Conservation (phyloP, 1,140 invertebrate species). For the Medauroidea extradentata region DNA sequence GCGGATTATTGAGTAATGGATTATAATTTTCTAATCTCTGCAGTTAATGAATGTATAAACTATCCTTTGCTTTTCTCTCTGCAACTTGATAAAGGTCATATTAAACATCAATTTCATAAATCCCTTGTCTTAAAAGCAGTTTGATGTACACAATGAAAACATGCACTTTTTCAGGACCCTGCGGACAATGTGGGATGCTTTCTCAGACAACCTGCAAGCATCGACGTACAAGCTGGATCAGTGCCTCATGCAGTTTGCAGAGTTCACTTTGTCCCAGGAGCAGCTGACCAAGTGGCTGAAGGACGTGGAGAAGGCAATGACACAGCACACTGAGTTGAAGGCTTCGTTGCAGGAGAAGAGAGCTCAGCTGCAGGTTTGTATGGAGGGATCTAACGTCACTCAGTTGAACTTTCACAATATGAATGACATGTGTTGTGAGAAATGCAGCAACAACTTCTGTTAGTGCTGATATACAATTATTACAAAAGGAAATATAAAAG, state of each 20-base stretch:
- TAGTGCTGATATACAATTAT: too few species aligned
- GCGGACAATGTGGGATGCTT: conserved; percentile 79
- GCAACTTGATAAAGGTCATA: too few species aligned
- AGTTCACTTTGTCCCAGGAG: conserved; percentile 82
- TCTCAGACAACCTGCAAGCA: conserved; percentile 75
- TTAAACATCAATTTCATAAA: too few species aligned
- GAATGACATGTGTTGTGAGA: too few species aligned
- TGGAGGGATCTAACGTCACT: too few species aligned
- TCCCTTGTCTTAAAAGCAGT: neutral
- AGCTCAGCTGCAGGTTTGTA: conserved; percentile 65
- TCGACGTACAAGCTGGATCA: conserved; percentile 79
- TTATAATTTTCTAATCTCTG: neutral
- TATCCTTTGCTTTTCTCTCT: too few species aligned
- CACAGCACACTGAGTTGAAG: conserved; percentile 85
- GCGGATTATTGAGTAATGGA: too few species aligned
- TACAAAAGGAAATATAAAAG: too few species aligned
- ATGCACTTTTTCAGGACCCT: conserved; percentile 54
- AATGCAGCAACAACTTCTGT: too few species aligned
- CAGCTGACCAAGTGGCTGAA: conserved; percentile 89
- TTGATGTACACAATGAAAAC: too few species aligned
- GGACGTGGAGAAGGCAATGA: conserved; percentile 87
- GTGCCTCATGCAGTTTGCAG: conserved; percentile 83
- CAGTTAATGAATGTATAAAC: too few species aligned
- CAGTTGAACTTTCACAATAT: too few species aligned
- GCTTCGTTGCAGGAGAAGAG: conserved; percentile 89